A percentile compares a stretch with the other conserved stretches of the same genome.
Conservation (phyloP, 2,797 vertebrate species). For the Hoplostethus atlanticus region DNA sequence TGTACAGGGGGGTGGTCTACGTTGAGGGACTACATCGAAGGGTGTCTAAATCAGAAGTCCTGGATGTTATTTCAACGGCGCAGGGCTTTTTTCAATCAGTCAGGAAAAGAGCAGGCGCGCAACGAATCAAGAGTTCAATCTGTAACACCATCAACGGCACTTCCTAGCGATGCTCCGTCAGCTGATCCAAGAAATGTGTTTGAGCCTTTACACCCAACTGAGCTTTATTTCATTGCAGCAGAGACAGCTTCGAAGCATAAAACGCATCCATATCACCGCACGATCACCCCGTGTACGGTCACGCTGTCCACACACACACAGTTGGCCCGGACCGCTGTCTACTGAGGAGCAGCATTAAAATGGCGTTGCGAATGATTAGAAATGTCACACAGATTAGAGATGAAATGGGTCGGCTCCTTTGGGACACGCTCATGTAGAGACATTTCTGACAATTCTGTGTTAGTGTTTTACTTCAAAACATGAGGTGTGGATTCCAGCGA, state of each 20-base stretch:
- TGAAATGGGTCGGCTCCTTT: neutral
- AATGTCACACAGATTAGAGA: constrained; percentile 54
- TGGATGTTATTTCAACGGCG: too few species aligned
- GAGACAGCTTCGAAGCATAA: constrained; percentile 52
- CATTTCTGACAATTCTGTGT: neutral
- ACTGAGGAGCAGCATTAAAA: constrained; percentile 42
- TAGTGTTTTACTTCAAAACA: neutral
- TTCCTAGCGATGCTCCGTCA: too few species aligned
- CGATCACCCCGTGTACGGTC: constrained; percentile 74
- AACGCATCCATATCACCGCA: constrained; percentile 27
- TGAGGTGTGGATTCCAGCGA: neutral
- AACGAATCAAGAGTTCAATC: too few species aligned
- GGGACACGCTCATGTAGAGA: constrained; percentile 10
- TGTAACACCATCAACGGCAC: too few species aligned
- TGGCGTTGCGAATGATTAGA: constrained; percentile 35
- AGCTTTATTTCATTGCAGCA: constrained; percentile 31
- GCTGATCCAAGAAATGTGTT: constrained; percentile 17
- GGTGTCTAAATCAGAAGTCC: constrained; percentile 7
- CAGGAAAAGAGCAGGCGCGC: too few species aligned
- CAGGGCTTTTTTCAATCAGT: too few species aligned
- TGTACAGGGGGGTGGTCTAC: neutral
- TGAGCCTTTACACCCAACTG: constrained; percentile 20
- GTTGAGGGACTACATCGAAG: neutral
- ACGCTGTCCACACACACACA: constrained; percentile 57
- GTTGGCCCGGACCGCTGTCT: constrained; percentile 36